These are phyloP conservation scores for Cheirogaleus major DNA, from an alignment of 2,797 vertebrate genomes.

Conservation along the genomic window DNA sequence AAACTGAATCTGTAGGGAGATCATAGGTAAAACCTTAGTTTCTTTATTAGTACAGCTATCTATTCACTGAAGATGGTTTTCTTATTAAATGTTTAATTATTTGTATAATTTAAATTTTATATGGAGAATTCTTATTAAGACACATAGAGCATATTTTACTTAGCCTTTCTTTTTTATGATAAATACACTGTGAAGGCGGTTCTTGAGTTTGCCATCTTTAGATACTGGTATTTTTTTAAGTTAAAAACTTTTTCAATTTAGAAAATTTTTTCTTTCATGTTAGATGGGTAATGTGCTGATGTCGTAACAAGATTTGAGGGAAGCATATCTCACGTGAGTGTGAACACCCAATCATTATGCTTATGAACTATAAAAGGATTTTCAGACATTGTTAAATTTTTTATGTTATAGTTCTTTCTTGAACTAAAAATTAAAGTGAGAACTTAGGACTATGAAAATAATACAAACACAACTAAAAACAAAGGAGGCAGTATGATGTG, in stretches of 20 bases:
- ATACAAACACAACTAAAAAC: background rate
- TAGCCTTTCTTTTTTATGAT: constrained; percentile 4
- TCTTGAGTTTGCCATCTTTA: background rate
- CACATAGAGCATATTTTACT: background rate
- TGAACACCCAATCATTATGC: background rate
- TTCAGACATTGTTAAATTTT: constrained; percentile 28
- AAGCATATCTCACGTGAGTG: background rate
- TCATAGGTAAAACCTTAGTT: background rate
- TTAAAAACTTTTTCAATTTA: too few species aligned
- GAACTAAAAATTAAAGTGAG: constrained; percentile 37
- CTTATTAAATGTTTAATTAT: background rate
- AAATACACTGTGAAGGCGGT: background rate
- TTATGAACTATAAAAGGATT: background rate
- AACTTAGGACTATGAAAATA: constrained; percentile 34
- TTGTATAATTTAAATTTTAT: constrained; percentile 23
- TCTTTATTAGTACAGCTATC: background rate
- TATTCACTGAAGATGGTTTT: constrained; percentile 17
- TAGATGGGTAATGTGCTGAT: too few species aligned
- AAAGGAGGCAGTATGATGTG: background rate
- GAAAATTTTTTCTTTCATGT: too few species aligned
- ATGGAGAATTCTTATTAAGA: background rate
- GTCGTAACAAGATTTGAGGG: too few species aligned
- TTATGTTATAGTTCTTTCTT: background rate
- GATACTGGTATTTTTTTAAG: too few species aligned
- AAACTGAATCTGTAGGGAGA: background rate